A percentile compares a stretch with the other conserved stretches of the same genome.
Conservation (phyloP, 2,113 vertebrate species). For the Dinomys branickii region DNA sequence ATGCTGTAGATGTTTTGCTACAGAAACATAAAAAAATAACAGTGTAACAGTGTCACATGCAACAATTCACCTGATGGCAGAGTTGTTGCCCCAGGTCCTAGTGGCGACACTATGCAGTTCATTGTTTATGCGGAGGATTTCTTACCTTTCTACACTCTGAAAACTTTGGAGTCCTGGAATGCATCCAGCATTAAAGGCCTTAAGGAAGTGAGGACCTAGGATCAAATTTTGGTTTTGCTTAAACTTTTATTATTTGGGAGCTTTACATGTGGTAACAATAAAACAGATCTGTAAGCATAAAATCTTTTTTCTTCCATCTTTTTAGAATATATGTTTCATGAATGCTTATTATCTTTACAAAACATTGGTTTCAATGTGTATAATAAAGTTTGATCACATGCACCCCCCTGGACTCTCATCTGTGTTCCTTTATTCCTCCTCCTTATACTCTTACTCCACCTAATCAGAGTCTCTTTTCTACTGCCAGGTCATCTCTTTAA, state of each 20-base stretch:
- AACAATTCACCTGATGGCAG: neutral
- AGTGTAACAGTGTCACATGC: no score
- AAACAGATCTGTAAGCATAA: neutral
- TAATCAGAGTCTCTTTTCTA: neutral
- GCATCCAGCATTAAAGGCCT: neutral
- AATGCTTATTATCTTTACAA: neutral
- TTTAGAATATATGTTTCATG: neutral
- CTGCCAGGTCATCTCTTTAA: neutral
- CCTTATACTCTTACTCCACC: neutral
- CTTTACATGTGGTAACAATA: neutral
- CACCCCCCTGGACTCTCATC: neutral
- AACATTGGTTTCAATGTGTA: neutral
- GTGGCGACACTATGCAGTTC: neutral
- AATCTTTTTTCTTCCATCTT: neutral
- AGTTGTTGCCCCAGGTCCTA: neutral
- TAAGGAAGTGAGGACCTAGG: neutral
- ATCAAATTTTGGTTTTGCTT: conserved; percentile 41
- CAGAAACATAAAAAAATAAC: conserved; percentile 15
- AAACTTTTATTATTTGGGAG: conserved; percentile 4
- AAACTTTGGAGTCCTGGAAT: conserved; percentile 41
- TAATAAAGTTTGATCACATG: neutral
- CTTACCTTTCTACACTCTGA: conserved; percentile 27
- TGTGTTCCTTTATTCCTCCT: fast-evolving
- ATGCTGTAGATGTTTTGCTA: conserved; percentile 22
- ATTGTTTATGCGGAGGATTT: neutral